Conservation (phyloP, 2,113 vertebrate genomes). For the Lagopus muta region DNA sequence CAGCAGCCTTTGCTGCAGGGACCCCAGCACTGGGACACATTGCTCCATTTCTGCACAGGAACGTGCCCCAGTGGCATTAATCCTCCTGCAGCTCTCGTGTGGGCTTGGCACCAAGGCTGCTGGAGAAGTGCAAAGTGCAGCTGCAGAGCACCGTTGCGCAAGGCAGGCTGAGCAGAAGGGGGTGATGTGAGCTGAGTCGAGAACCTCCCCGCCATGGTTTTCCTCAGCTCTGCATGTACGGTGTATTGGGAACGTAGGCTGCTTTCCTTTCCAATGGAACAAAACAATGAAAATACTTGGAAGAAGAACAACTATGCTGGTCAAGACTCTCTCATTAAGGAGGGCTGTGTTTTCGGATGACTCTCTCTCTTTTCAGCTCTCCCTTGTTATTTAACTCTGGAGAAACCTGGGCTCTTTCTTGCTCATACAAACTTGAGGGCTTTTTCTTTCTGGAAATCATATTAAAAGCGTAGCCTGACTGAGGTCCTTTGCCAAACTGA, state of each 20-base stretch:
- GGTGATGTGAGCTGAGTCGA: not conserved
- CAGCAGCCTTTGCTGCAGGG: not conserved
- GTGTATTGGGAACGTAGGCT: not conserved
- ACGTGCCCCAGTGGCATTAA: fast-evolving
- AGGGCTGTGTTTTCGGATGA: not conserved
- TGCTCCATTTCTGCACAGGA: not conserved
- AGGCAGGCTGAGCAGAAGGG: not conserved
- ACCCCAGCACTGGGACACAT: fast-evolving
- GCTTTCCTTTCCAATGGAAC: not conserved
- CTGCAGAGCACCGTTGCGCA: not conserved
- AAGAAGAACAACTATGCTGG: not conserved
- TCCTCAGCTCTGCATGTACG: not conserved
- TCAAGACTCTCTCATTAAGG: conserved; percentile 11
- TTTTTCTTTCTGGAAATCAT: conserved; percentile 16
- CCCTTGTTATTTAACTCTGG: not conserved
- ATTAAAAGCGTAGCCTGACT: not conserved
- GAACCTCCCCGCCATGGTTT: not conserved
- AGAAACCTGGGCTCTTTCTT: not conserved
- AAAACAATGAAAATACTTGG: conserved; percentile 41
- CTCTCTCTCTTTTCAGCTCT: not conserved
- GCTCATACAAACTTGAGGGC: not conserved
- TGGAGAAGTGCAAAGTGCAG: not conserved
- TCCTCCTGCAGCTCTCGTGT: not conserved
- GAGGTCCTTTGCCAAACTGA: not conserved
- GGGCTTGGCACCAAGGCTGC: not conserved